Base-by-base conservation (phyloP, 2,113 vertebrate genomes). In the Myotis yumanensis region DNA sequence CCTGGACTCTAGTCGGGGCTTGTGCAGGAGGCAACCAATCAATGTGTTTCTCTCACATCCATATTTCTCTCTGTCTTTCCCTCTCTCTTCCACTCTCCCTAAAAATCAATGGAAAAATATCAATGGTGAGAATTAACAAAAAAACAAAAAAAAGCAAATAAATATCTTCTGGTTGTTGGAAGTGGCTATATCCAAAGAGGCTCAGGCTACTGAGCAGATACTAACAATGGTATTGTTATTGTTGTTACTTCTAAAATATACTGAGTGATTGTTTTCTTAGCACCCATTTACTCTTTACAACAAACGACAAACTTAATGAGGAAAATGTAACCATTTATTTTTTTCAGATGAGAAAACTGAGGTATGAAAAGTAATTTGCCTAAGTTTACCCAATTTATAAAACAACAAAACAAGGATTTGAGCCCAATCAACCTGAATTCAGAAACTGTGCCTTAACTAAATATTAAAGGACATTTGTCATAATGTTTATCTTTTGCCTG, bases 291-390 rank as follows among this genome's bases (percentile, higher is more conserved):
- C 35, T 82, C 28, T 40, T 81, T 64, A 30, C 23, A 95, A 25
- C 22, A 81, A 79, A 48, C 4, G 92, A 25, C 25, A 81, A 79
- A 48, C 5, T 18, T 79, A 54, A 64, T 71, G 35, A 91, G n/a
- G 15, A 72, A 88, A 77, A 68, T 75, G 22, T 28, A 40, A 86
- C 52, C 4, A 18, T 37, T 30, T 79, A 2, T 8, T 76, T 15
- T 93, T 93, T 93, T 93, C 75, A 80, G 23, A n/a, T 84, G 71
- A 86, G 62, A 66, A 95, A 75, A 66, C 11, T 43, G 37, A 83
- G 28, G 25, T 77, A 81, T 59, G 48, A 88, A 90, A 88, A 90
- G 43, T 51, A 75, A 69, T 86, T 89, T 73, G 15, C 32, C 51
- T 59, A 48, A 79, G 1, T 85, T 91, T 10, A 69, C 25, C 20